Evolutionary conservation across 1,140 invertebrate species (phyloP).

Genomic region (Cataglyphis hispanica): DNA sequence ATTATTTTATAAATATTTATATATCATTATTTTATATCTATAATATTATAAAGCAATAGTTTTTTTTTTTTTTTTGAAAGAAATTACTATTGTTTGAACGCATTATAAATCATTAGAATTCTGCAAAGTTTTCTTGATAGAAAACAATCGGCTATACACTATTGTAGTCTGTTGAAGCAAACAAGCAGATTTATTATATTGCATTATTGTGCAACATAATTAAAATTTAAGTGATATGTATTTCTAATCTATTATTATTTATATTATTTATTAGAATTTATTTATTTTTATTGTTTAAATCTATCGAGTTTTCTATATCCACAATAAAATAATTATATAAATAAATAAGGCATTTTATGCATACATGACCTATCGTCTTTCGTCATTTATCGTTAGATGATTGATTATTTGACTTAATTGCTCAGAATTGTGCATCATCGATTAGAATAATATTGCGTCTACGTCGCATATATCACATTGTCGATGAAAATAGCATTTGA

Average conservation of each 20-base stretch:
- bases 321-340: constrained; percentile 12
- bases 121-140: not conserved
- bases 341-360: constrained; percentile 13
- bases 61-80: no score
- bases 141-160: not conserved
- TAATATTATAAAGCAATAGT: no score
- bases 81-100: no score
- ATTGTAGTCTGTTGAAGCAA: constrained; percentile 4
- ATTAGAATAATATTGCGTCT: constrained; percentile 31
- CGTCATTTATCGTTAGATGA: constrained; percentile 43
- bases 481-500: constrained; percentile 22
- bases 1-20: no score
- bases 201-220: constrained; percentile 22
- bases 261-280: no score
- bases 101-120: not conserved
- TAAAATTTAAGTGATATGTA: constrained; percentile 17
- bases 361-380: not conserved
- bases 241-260: not conserved
- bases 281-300: not conserved
- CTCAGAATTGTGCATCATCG: not conserved
- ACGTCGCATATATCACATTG: not conserved
- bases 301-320: not conserved
- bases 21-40: no score
- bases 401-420: constrained; percentile 20
- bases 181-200: constrained; percentile 6